A percentile compares a stretch with the other conserved stretches of the same genome.
These are phyloP conservation scores for Epinephelus awoara DNA, from an alignment of 2,797 vertebrate genomes.

Conservation along the genomic window DNA sequence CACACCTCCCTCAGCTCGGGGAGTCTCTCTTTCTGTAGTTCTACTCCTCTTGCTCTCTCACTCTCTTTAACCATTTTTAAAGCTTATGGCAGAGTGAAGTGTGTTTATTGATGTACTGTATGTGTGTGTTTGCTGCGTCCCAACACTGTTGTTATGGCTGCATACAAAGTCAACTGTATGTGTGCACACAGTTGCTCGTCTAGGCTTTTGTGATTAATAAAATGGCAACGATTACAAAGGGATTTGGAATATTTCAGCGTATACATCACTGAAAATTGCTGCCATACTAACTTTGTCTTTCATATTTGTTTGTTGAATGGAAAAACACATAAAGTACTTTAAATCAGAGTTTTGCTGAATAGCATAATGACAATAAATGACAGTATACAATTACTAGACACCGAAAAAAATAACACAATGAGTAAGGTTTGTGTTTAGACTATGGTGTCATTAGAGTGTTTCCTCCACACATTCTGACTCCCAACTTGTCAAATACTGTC, in stretches of 20 bases:
- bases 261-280: not conserved
- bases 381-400: not conserved
- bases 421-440: slow-evolving; percentile 1
- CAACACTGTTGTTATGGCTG: not conserved
- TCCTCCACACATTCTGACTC: too few relatives aligned
- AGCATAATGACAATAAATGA: not conserved
- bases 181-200: not conserved
- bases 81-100: slow-evolving; percentile 41
- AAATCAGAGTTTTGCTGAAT: not conserved
- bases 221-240: not conserved
- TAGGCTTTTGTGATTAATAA: not conserved
- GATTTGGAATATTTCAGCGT: not conserved
- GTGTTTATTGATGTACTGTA: slow-evolving; percentile 24
- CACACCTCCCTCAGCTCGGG: slow-evolving; percentile 58
- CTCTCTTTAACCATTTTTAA: slow-evolving; percentile 31
- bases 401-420: not conserved
- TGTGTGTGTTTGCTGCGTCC: slow-evolving; percentile 18
- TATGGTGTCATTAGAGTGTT: not conserved
- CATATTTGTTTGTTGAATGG: not conserved
- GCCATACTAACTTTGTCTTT: not conserved
- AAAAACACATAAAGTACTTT: not conserved
- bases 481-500: too few relatives aligned
- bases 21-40: slow-evolving; percentile 55
- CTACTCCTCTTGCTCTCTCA: slow-evolving; percentile 31
- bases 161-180: not conserved